Conservation (phyloP, 2,888 invertebrate species). For the Melinaea menophilus region DNA sequence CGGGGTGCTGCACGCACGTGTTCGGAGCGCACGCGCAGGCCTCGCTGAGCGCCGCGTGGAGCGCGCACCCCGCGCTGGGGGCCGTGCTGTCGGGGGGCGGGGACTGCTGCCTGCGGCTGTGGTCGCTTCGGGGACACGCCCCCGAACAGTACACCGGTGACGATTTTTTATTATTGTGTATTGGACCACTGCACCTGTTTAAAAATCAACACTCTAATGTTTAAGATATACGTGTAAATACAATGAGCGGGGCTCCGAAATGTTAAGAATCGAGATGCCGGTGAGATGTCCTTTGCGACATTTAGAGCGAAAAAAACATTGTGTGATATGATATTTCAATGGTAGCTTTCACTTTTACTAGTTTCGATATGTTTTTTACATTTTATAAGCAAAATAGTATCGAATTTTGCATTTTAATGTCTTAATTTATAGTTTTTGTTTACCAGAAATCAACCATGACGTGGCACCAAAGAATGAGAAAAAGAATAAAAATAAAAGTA, state of each 20-base stretch:
- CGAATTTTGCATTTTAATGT: too few species aligned
- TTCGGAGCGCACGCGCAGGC: conserved; percentile 77
- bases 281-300: too few species aligned
- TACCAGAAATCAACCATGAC: conserved; percentile 38
- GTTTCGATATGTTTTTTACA: too few species aligned
- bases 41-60: conserved; percentile 80
- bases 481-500: conserved; percentile 30
- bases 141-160: conserved; percentile 45
- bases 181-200: too few species aligned
- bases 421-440: not conserved
- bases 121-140: conserved; percentile 76
- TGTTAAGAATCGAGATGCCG: too few species aligned
- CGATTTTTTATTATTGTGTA: conserved; percentile 2
- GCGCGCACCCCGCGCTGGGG: conserved; percentile 76
- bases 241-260: too few species aligned
- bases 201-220: too few species aligned
- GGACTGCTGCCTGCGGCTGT: conserved; percentile 82
- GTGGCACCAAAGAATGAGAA: conserved; percentile 32
- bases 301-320: too few species aligned
- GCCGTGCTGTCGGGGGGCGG: conserved; percentile 82
- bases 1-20: conserved; percentile 70
- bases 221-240: not conserved
- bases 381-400: too few species aligned
- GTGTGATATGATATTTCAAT: too few species aligned
- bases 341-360: too few species aligned